A percentile compares a stretch with the other conserved stretches of the same genome.
Evolutionary conservation across 2,797 vertebrate genomes (phyloP).

Genomic region (Brachyrhaphis roseni): DNA sequence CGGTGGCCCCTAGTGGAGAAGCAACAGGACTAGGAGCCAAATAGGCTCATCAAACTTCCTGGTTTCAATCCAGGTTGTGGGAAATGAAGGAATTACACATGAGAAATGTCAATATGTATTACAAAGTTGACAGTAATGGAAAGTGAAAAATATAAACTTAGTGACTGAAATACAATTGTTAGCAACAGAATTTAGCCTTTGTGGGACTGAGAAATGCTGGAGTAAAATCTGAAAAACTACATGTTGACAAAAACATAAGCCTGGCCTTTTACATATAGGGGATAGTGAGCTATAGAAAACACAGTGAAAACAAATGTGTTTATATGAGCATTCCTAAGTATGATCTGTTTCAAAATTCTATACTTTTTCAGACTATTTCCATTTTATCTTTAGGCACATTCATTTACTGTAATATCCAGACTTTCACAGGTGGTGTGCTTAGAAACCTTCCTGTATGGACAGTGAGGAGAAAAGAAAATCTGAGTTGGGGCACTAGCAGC

Average conservation of each 20-base stretch:
- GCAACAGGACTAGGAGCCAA: no score
- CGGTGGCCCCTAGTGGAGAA: no score
- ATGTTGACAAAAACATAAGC: not conserved
- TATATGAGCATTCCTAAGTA: not conserved
- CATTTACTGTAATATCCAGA: not conserved
- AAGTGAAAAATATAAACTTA: not conserved
- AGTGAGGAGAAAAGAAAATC: not conserved
- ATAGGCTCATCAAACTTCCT: no score
- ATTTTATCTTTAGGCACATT: not conserved
- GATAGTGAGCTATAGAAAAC: not conserved
- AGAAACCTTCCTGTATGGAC: not conserved
- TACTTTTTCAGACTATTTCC: not conserved
- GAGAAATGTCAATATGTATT: not conserved
- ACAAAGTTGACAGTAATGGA: not conserved
- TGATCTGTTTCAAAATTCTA: not conserved
- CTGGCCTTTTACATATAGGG: not conserved
- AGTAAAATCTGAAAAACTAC: not conserved
- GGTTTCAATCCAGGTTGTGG: no score
- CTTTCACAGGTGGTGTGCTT: not conserved
- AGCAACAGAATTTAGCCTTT: not conserved
- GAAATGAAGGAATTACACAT: no score
- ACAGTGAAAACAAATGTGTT: not conserved
- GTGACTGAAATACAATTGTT: no score
- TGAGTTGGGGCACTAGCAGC: conserved; percentile 6
- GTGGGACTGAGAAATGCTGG: not conserved